Percentiles rank a stretch among this genome's conserved stretches.
phyloP scores from a whole-genome alignment of 2,888 invertebrate genomes.

The Rhopalosiphum nymphaeae region DNA sequence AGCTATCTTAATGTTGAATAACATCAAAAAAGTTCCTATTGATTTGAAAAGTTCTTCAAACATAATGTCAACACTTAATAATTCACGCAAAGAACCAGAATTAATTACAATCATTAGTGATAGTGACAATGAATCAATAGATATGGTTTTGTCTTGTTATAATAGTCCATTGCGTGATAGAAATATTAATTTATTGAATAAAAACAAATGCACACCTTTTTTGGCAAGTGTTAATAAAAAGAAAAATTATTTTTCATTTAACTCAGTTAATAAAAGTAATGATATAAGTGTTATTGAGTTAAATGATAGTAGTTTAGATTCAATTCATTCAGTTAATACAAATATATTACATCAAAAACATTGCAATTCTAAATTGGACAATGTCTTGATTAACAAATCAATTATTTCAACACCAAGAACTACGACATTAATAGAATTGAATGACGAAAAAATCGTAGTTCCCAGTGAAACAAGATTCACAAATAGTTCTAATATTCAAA shows the following conservation, averaged over 20 bases:
- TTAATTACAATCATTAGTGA: slow-evolving; percentile 50
- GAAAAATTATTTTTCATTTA: background rate
- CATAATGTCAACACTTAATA: background rate
- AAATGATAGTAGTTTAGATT: slow-evolving; percentile 47
- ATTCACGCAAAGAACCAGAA: background rate
- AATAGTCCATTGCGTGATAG: background rate
- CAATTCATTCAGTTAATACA: slow-evolving; percentile 27
- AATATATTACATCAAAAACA: background rate
- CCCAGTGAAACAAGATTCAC: background rate
- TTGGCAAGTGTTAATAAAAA: background rate
- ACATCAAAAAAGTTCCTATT: background rate
- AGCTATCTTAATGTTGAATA: background rate
- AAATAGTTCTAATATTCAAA: background rate
- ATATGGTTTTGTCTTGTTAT: background rate
- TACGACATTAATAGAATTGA: background rate
- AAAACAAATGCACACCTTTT: background rate
- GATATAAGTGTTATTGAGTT: slow-evolving; percentile 18
- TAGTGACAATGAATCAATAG: slow-evolving; percentile 47
- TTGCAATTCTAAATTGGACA: background rate
- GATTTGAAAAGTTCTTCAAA: background rate
- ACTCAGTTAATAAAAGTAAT: background rate
- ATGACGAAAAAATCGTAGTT: slow-evolving; percentile 12
- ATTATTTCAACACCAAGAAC: background rate
- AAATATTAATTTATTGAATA: background rate
- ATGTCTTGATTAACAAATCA: background rate